These are phyloP conservation scores for Polypedilum pembai DNA, from an alignment of 1,140 invertebrate species.

Conservation along the genomic window DNA sequence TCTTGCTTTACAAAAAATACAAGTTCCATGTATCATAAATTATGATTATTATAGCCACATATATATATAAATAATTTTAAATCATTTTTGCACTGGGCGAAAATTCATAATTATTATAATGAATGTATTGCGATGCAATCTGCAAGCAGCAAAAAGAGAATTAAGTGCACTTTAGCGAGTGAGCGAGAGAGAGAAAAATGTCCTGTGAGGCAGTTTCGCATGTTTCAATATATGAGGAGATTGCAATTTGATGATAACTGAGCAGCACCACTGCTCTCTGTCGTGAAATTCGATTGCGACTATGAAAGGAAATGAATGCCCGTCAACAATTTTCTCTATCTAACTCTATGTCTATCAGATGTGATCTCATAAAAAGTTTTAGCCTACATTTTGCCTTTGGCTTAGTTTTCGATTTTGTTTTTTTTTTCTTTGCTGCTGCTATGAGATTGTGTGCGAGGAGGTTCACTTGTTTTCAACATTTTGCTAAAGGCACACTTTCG, in stretches of 20 bases:
- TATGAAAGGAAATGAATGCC: neutral
- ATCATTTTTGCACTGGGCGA: conserved; percentile 10
- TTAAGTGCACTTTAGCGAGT: neutral
- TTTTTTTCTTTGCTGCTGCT: neutral
- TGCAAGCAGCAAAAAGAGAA: neutral
- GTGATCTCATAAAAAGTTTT: neutral
- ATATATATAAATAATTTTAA: neutral
- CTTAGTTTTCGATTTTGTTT: neutral
- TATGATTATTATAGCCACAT: neutral
- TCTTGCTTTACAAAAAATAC: too few species aligned
- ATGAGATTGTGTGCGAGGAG: neutral
- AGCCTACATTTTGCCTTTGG: neutral
- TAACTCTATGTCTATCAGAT: neutral
- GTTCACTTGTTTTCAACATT: conserved; percentile 20
- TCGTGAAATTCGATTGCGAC: neutral
- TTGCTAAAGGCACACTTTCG: neutral
- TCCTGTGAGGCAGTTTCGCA: neutral
- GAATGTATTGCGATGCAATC: neutral
- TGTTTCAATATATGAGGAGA: neutral
- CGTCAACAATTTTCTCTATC: neutral
- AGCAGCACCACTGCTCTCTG: neutral
- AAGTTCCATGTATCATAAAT: conserved; percentile 9
- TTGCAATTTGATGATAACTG: conserved; percentile 12
- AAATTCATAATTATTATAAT: conserved; percentile 20
- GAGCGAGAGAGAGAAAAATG: neutral